Evolutionary conservation across 1,140 invertebrate species (phyloP), one percentile per base, ranked within the genome.

Genomic region (Medauroidea extradentata): DNA sequence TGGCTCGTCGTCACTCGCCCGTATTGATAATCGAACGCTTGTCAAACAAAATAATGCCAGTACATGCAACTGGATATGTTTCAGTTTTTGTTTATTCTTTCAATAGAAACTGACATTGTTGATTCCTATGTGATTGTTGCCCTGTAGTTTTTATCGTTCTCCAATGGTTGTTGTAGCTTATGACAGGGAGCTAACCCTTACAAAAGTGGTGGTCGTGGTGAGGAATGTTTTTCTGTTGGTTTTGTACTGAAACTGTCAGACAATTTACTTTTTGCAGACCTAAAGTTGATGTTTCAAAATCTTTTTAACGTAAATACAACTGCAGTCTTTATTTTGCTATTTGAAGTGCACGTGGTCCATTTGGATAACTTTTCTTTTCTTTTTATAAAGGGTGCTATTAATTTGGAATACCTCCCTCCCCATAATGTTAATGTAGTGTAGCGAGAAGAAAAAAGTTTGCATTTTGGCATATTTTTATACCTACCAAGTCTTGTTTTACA

Each of bases 121-220:
- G 61, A 61, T 51, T 60, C 63, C 65, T 58, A 65, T 65, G 67
- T 68, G 64, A 68, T 68, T 67, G 67, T 68, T 68, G 56, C 62
- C 67, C 57, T 59, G 60, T 68, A 68, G 67, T 67, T 62, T 57
- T 68, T 65, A 67, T 62, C 64, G 63, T 66, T 68, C 66, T 65
- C 64, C 65, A 60, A 64, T 68, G 67, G 62, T 67, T 68, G 67
- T 68, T 68, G 67, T 68, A 67, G 60, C 39, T 43, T 61, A 54
- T 61, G 60, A 61, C 60, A 61, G 60, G 60, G 60, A 61, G 54
- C 60, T 42, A 61, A 61, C 60, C 60, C 60, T 61, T 56, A 60
- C 58, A 39, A 61, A 60, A 52, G 60, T 57, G 60, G 53, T 56
- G 55, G 60, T 57, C 53, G 57, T 41, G 53, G 54, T 61, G 60